Percentiles rank a stretch among this genome's conserved stretches.
These are phyloP conservation scores for Megatriorchis doriae DNA, from an alignment of 2,113 vertebrate species.

Conservation along the genomic window DNA sequence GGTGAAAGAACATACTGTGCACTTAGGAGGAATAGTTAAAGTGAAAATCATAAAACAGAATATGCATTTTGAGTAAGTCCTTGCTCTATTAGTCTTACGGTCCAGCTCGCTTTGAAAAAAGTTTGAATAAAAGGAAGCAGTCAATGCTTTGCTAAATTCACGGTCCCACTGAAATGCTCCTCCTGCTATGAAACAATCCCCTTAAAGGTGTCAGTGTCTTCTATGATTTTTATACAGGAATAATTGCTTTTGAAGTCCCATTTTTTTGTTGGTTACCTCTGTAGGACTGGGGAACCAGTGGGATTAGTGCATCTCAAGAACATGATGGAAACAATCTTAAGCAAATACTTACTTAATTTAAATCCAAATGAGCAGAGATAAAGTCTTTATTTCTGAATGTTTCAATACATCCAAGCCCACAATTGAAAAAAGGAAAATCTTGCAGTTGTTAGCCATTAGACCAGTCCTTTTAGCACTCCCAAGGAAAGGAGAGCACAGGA, in stretches of 20 bases:
- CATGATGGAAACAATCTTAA: background rate
- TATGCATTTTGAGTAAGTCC: background rate
- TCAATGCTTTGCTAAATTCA: background rate
- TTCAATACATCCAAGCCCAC: background rate
- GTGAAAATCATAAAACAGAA: background rate
- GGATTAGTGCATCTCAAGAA: background rate
- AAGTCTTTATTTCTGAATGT: background rate
- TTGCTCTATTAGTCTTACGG: background rate
- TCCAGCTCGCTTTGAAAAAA: background rate
- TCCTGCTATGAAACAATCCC: background rate
- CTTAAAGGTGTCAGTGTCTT: background rate
- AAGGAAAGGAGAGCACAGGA: background rate
- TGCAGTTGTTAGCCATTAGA: background rate
- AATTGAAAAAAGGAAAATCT: background rate
- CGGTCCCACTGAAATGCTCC: background rate
- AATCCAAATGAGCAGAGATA: background rate
- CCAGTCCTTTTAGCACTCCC: background rate
- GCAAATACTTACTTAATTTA: background rate
- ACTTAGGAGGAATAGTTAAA: background rate
- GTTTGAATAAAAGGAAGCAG: background rate
- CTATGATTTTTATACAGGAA: background rate
- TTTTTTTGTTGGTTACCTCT: background rate
- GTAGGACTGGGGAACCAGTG: background rate
- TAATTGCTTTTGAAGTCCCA: background rate
- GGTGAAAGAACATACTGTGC: background rate